Conservation (phyloP, 1,140 invertebrate species). For the Tachypleus tridentatus region DNA sequence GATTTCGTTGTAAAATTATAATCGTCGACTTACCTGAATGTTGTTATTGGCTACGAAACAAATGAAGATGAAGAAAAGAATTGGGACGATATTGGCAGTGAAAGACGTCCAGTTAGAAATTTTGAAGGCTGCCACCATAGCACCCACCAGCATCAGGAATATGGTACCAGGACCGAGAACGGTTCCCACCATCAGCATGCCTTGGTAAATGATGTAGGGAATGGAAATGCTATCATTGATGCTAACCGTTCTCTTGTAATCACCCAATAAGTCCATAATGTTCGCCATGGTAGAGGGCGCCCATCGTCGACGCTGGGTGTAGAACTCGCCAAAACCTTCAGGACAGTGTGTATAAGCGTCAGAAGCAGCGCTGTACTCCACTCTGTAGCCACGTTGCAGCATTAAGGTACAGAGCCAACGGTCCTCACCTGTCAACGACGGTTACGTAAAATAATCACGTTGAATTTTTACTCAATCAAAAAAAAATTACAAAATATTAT, state of each 20-base stretch:
- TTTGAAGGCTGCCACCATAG: conserved; percentile 79
- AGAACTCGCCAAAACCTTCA: conserved; percentile 94
- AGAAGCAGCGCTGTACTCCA: conserved; percentile 95
- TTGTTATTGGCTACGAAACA: conserved; percentile 88
- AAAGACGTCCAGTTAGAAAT: conserved; percentile 84
- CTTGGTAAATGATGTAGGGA: conserved; percentile 78
- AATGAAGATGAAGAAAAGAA: conserved; percentile 73
- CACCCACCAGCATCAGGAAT: conserved; percentile 92
- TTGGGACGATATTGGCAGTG: conserved; percentile 74
- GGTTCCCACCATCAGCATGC: conserved; percentile 68
- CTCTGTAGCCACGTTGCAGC: conserved; percentile 88
- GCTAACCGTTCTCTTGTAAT: conserved; percentile 77
- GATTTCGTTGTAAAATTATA: no score
- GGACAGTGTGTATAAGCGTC: conserved; percentile 92
- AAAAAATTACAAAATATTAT: no score
- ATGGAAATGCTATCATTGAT: conserved; percentile 96
- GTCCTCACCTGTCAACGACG: conserved; percentile 47
- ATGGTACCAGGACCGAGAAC: conserved; percentile 85
- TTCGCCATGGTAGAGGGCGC: conserved; percentile 95
- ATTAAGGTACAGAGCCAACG: conserved; percentile 93
- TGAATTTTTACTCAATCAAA: no score
- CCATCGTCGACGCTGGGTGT: conserved; percentile 91
- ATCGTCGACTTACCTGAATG: conserved; percentile 51
- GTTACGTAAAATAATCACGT: no score
- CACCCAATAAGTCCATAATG: conserved; percentile 81